Conservation (phyloP, 2,113 vertebrate genomes). For the Anarhynchus alexandrinus region DNA sequence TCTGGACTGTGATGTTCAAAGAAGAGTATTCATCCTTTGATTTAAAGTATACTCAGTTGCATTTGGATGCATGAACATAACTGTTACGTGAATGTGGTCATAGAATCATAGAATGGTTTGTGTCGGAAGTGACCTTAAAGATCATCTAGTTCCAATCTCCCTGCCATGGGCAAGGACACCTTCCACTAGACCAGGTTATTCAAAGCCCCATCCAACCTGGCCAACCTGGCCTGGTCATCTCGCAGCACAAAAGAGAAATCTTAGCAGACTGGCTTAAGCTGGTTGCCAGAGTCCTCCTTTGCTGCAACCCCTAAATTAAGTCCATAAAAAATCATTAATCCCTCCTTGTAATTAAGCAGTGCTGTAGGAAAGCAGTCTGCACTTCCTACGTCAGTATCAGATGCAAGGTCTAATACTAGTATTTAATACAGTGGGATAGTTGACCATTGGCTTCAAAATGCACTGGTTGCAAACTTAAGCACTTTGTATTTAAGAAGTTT, state of each 20-base stretch:
- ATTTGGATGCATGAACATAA: neutral
- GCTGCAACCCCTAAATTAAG: neutral
- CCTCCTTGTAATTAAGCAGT: neutral
- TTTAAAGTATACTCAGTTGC: neutral
- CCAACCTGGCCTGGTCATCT: neutral
- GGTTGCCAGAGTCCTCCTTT: neutral
- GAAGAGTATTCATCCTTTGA: neutral
- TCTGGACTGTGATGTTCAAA: neutral
- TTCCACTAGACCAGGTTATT: neutral
- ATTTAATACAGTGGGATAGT: neutral
- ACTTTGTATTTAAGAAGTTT: neutral
- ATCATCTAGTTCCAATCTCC: neutral
- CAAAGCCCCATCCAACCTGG: neutral
- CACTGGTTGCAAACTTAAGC: neutral
- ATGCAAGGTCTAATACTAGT: neutral
- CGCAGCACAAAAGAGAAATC: neutral
- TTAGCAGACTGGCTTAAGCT: neutral
- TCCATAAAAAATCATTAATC: neutral
- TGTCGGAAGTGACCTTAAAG: neutral
- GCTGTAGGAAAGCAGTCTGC: neutral
- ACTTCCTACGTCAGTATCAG: neutral
- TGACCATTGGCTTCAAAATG: neutral
- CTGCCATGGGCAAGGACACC: neutral
- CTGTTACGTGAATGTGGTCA: neutral
- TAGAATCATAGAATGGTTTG: neutral